Conservation (phyloP, 2,797 vertebrate genomes). For the Glossophaga mutica region DNA sequence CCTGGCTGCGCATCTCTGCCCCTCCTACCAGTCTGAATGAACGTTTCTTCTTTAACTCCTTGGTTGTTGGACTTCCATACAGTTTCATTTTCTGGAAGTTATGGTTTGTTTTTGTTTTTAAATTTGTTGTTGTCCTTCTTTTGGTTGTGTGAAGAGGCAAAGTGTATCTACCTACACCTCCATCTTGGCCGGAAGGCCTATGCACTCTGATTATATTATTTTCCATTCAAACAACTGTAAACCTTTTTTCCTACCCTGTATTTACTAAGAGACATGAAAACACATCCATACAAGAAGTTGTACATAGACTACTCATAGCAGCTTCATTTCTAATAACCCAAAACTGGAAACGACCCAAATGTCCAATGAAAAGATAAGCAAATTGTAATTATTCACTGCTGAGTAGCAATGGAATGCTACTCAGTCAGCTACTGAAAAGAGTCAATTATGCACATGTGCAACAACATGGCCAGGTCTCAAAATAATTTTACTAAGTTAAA, state of each 20-base stretch:
- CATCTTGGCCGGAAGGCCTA: too few relatives aligned
- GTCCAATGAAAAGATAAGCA: background rate
- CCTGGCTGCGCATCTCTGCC: too few relatives aligned
- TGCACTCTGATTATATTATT: background rate
- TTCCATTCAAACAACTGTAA: background rate
- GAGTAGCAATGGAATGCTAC: background rate
- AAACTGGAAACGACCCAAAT: background rate
- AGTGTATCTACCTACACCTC: too few relatives aligned
- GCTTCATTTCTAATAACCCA: background rate
- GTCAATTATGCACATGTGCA: background rate
- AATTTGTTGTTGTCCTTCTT: too few relatives aligned
- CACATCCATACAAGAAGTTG: background rate
- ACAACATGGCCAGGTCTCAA: background rate
- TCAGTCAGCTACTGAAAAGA: background rate
- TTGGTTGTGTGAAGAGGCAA: too few relatives aligned
- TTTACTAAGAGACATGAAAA: background rate
- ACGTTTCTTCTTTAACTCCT: too few relatives aligned
- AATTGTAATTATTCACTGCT: background rate
- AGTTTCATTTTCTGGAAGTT: too few relatives aligned
- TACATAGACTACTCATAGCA: background rate
- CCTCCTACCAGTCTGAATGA: too few relatives aligned
- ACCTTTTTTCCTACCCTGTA: background rate
- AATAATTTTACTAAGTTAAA: background rate
- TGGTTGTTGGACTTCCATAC: too few relatives aligned
- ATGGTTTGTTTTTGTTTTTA: too few relatives aligned